Percentiles rank a stretch among this genome's conserved stretches.
These are phyloP conservation scores for Heterotis niloticus DNA, from an alignment of 2,113 vertebrate genomes.

Conservation along the genomic window DNA sequence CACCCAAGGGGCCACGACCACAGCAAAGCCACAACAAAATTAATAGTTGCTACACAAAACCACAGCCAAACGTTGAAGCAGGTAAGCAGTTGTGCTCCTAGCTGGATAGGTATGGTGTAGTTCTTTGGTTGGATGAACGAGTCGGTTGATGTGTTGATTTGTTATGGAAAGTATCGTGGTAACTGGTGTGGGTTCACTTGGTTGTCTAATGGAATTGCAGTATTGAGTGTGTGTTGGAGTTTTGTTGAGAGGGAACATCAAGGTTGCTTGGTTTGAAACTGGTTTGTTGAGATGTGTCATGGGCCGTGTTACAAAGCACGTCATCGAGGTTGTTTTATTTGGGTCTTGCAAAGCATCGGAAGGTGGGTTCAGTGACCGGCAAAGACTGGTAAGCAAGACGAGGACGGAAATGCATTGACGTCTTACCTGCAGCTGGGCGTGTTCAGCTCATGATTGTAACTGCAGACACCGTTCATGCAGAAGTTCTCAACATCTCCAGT, in stretches of 20 bases:
- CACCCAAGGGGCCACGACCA: neutral
- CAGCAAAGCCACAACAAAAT: neutral
- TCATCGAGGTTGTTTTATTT: neutral
- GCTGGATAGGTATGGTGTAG: neutral
- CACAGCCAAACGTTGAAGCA: too few relatives aligned
- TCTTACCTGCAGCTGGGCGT: conserved; percentile 59
- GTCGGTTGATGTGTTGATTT: neutral
- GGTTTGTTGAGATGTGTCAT: neutral
- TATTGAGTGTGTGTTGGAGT: neutral
- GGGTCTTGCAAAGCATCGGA: neutral
- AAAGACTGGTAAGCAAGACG: neutral
- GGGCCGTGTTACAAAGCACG: neutral
- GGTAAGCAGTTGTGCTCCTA: neutral
- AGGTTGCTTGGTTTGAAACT: neutral
- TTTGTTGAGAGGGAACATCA: neutral
- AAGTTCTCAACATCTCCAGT: conserved; percentile 32
- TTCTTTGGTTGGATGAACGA: neutral
- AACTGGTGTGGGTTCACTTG: neutral
- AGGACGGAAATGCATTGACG: neutral
- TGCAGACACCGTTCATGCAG: conserved; percentile 58
- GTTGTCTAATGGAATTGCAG: too few relatives aligned
- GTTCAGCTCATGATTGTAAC: conserved; percentile 49
- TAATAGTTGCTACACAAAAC: too few relatives aligned
- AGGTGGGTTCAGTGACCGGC: conserved; percentile 13
- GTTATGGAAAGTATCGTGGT: too few relatives aligned